Base-by-base conservation (phyloP, 2,797 vertebrate genomes). In the Cyprinodon diabolis region DNA sequence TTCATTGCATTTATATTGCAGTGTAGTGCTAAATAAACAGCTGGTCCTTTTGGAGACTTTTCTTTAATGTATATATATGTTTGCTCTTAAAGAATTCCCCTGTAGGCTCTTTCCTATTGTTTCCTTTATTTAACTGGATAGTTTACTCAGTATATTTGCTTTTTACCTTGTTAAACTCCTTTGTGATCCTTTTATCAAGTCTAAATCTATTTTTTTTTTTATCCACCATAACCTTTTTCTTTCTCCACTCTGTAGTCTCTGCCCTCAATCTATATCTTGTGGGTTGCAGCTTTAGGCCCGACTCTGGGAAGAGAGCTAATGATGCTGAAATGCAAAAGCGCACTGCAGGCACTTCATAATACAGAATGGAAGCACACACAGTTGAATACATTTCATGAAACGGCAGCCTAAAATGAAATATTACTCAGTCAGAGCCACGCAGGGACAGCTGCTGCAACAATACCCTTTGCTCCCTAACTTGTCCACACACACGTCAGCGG, bases 311-410 rank as follows among this genome's bases (percentile, higher is more conserved):
- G 81, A 75, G 77, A 83, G 76, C 82, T 91, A 90, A 91, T 91
- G 89, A 90, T 84, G 87, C 85, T 84, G 89, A 85, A 86, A 88
- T 76, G 74, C 82, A 86, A 79, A 81, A 84, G 73, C 30, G 76
- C 84, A 85, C 79, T 82, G 76, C 80, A 75, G 79, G 82, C 87
- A 74, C 69, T 79, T 75, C 47, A 19, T 71, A 84, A 82, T 81
- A 75, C 85, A 88, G 68, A 57, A 85, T 77, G 67, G 78, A 81
- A 76, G 48, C 58, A 47, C 43, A 43, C 63, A 57, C 55, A 35
- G 43, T 62, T 12, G 0, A 23, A 37, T 1, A 73, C 19, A 72
- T 54, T 84, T 79, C 73, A 82, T 63, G 78, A 79, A 30, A 81
- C 3, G 5, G 30, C 23, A 43, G 69, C 72, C 79, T 67, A 70